A percentile compares a stretch with the other conserved stretches of the same genome.
Conservation (phyloP, 2,113 vertebrate species). For the Salminus brasiliensis region DNA sequence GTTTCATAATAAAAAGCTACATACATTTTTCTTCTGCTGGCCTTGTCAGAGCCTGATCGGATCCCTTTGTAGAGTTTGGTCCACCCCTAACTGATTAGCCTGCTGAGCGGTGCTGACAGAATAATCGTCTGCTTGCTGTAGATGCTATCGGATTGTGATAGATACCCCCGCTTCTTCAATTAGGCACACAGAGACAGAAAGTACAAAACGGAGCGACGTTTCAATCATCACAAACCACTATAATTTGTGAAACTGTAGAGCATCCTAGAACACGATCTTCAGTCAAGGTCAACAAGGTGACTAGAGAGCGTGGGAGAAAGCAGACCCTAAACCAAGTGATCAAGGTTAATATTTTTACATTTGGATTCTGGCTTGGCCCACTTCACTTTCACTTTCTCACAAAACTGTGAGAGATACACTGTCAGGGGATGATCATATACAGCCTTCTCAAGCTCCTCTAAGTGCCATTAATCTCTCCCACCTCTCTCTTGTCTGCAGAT, state of each 20-base stretch:
- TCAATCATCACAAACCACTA: conserved; percentile 38
- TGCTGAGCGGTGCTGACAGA: conserved; percentile 64
- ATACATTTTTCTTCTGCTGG: conserved; percentile 71
- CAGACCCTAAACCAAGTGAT: not conserved
- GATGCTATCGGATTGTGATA: conserved; percentile 74
- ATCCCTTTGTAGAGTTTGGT: conserved; percentile 73
- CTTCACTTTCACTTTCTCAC: not conserved
- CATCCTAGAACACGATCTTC: conserved; percentile 7
- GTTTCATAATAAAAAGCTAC: conserved; percentile 66
- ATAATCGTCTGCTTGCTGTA: conserved; percentile 64
- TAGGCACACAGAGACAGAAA: conserved; percentile 68
- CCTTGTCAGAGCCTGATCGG: conserved; percentile 65
- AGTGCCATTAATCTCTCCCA: not conserved
- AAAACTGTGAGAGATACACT: not conserved
- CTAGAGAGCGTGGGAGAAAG: not conserved
- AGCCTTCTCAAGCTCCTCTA: not conserved
- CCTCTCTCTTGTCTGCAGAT: no score
- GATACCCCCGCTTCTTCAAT: conserved; percentile 72
- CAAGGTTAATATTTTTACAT: not conserved
- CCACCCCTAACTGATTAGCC: conserved; percentile 68
- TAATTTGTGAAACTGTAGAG: conserved; percentile 31
- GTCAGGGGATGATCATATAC: conserved; percentile 9
- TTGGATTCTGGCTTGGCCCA: not conserved
- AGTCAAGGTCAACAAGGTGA: conserved; percentile 18
- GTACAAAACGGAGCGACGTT: conserved; percentile 60